Conservation (phyloP, 2,113 vertebrate genomes). For the Limnothrissa miodon region DNA sequence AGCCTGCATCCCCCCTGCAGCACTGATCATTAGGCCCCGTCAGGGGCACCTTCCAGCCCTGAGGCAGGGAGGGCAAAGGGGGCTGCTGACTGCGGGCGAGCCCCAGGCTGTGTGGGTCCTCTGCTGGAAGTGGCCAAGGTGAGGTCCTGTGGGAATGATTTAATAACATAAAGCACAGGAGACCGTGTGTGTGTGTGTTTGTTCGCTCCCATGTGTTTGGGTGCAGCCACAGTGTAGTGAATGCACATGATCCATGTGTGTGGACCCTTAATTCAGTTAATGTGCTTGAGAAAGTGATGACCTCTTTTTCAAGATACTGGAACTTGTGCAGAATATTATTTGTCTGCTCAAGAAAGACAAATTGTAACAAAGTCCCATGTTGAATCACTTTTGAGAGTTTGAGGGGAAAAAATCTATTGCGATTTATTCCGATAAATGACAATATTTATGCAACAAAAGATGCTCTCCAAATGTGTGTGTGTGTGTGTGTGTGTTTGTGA, state of each 20-base stretch:
- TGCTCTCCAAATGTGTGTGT: not conserved
- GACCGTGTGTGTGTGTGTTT: not conserved
- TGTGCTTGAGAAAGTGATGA: not conserved
- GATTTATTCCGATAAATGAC: not conserved
- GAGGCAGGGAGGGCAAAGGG: conserved; percentile 61
- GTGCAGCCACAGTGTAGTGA: not conserved
- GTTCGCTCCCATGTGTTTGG: not conserved
- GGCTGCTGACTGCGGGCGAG: conserved; percentile 57
- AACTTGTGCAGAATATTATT: not conserved
- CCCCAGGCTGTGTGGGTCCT: conserved; percentile 52
- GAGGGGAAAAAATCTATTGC: not conserved
- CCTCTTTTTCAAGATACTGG: not conserved
- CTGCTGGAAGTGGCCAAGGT: conserved; percentile 56
- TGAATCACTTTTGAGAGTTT: not conserved
- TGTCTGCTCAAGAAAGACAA: not conserved
- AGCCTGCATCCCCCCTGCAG: conserved; percentile 45
- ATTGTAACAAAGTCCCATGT: not conserved
- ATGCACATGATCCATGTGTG: not conserved
- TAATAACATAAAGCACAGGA: not conserved
- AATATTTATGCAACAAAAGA: not conserved
- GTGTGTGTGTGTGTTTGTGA: not conserved
- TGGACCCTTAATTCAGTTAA: too few species aligned
- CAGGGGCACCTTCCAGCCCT: conserved; percentile 55
- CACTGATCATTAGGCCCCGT: conserved; percentile 59
- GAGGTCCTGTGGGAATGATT: conserved; percentile 28